Percentiles rank a stretch among this genome's conserved stretches.
These are phyloP conservation scores for Stomorhina lunata DNA, from an alignment of 2,888 invertebrate genomes.

Conservation along the genomic window DNA sequence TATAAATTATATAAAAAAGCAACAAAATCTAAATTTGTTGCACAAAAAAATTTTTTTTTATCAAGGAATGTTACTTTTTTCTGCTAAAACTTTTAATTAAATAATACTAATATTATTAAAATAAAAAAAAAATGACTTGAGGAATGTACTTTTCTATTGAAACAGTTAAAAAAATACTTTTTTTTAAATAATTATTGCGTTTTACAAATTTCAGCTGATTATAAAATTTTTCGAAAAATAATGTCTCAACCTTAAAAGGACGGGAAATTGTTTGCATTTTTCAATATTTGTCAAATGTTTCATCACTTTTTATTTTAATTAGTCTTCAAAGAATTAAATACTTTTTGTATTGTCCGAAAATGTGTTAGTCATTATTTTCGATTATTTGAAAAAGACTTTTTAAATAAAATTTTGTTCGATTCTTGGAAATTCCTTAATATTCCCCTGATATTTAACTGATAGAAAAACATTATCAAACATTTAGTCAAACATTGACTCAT, in stretches of 20 bases:
- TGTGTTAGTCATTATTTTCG: neutral
- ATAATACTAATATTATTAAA: neutral
- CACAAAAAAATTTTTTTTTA: no score
- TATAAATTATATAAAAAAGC: no score
- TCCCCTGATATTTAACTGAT: neutral
- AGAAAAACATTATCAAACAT: conserved; percentile 40
- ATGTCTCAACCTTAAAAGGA: neutral
- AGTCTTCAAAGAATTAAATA: no score
- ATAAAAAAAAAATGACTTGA: neutral
- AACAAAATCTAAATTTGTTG: no score
- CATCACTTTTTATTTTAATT: no score
- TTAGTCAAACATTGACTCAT: conserved; percentile 15
- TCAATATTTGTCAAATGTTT: no score
- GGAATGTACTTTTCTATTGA: conserved; percentile 24
- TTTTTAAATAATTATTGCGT: neutral
- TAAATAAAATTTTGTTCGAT: neutral
- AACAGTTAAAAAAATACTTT: conserved; percentile 10
- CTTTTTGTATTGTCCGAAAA: no score
- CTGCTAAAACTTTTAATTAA: neutral
- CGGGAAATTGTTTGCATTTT: no score
- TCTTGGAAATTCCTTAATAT: neutral
- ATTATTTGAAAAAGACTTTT: no score
- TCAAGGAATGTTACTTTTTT: conserved; percentile 26
- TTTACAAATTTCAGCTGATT: neutral
- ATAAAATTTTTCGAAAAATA: neutral